A percentile compares a stretch with the other conserved stretches of the same genome.
Evolutionary conservation across 2,888 invertebrate genomes (phyloP).

Genomic region (Liopterus haemorrhoidalis): DNA sequence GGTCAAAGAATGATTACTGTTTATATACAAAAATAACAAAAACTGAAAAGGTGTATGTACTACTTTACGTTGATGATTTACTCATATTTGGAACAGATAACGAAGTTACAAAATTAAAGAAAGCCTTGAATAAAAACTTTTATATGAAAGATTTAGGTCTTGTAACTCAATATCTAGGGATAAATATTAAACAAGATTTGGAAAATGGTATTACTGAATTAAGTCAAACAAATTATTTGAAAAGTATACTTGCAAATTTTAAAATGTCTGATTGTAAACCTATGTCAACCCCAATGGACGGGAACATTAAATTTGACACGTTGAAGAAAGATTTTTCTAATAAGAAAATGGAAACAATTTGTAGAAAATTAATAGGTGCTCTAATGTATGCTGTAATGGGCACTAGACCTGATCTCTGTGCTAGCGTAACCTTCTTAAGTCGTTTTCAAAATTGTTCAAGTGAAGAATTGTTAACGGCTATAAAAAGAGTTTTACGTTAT

Average conservation of each 20-base stretch:
- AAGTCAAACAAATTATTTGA: slow-evolving; percentile 13
- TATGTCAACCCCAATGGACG: background rate
- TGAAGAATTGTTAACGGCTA: slow-evolving; percentile 12
- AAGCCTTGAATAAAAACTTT: too few relatives aligned
- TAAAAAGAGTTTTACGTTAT: slow-evolving; percentile 24
- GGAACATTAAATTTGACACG: slow-evolving; percentile 1
- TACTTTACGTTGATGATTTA: slow-evolving; percentile 29
- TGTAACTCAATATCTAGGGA: slow-evolving; percentile 15
- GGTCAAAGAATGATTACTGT: slow-evolving; percentile 25
- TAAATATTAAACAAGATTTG: slow-evolving; percentile 16
- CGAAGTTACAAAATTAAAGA: slow-evolving; percentile 25
- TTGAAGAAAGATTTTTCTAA: too few relatives aligned
- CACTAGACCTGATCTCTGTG: slow-evolving; percentile 24
- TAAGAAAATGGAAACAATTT: too few relatives aligned
- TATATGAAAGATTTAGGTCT: slow-evolving; percentile 17
- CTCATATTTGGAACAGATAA: slow-evolving; percentile 25
- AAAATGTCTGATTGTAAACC: slow-evolving; percentile 2
- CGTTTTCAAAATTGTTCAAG: slow-evolving; percentile 14
- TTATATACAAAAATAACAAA: slow-evolving; percentile 13
- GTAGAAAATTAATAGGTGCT: too few relatives aligned
- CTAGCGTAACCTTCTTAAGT: slow-evolving; percentile 5
- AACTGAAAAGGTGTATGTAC: slow-evolving; percentile 19
- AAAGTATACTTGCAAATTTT: slow-evolving; percentile 1
- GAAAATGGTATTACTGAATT: slow-evolving; percentile 7
- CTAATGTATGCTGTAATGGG: slow-evolving; percentile 20